Percentiles rank a stretch among this genome's conserved stretches.
Conservation (phyloP, 2,888 invertebrate species). For the Iphiclides podalirius region DNA sequence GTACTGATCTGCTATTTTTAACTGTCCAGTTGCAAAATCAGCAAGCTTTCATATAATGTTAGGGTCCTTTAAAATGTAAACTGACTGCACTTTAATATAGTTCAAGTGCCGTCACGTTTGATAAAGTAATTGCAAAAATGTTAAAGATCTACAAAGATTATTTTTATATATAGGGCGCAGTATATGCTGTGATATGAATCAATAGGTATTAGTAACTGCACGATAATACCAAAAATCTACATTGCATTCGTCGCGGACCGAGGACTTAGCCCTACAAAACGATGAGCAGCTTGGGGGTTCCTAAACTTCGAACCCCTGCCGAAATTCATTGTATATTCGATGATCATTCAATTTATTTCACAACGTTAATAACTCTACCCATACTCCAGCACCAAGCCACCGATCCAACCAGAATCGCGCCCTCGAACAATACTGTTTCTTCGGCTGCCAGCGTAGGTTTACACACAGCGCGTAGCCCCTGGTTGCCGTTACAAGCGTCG, state of each 20-base stretch:
- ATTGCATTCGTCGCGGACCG: constrained; percentile 3
- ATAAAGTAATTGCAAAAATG: no score
- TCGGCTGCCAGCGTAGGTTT: neutral
- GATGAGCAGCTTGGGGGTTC: neutral
- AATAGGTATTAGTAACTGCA: neutral
- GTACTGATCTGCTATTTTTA: neutral
- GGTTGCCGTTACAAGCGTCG: constrained; percentile 13
- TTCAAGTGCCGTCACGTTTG: neutral
- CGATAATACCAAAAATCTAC: constrained; percentile 15
- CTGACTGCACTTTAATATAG: neutral
- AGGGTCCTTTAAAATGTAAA: neutral
- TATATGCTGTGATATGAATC: neutral
- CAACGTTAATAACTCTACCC: neutral
- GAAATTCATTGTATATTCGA: constrained; percentile 24
- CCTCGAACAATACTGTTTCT: constrained; percentile 5
- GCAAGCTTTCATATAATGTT: no score
- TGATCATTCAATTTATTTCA: constrained; percentile 14
- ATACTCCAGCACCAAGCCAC: constrained; percentile 21
- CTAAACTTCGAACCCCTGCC: neutral
- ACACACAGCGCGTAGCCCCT: constrained; percentile 22
- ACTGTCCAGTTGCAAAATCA: neutral
- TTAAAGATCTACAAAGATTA: constrained; percentile 1
- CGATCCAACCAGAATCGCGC: neutral
- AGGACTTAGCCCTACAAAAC: constrained; percentile 12
- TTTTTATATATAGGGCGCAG: neutral